phyloP scores from a whole-genome alignment of 2,797 vertebrate genomes.

The Microctenopoma stevenorrisi region DNA sequence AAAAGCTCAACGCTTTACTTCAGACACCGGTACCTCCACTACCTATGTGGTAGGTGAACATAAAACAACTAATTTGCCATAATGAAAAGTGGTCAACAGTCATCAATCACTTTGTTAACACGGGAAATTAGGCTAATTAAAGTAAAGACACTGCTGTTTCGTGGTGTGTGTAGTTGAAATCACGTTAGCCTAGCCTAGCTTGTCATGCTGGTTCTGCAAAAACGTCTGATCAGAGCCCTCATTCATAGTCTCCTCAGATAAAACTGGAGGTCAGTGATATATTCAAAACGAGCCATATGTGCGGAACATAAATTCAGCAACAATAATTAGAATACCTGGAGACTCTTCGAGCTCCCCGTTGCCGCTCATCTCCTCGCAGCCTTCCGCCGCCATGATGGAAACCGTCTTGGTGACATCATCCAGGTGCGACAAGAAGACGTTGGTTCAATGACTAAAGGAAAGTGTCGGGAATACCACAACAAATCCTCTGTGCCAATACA shows the following conservation, averaged over 20 bases:
- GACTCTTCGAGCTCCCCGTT: slow-evolving; percentile 74
- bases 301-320: neutral
- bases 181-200: slow-evolving; percentile 69
- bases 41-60: neutral
- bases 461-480: too few relatives aligned
- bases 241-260: neutral
- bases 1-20: neutral
- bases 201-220: slow-evolving; percentile 6
- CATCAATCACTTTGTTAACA: neutral
- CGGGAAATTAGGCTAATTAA: accelerated
- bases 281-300: accelerated
- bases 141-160: slow-evolving; percentile 4
- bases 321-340: slow-evolving; percentile 63
- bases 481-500: too few relatives aligned
- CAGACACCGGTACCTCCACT: accelerated
- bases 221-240: neutral
- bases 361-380: slow-evolving; percentile 74
- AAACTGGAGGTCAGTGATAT: accelerated
- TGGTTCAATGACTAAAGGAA: too few relatives aligned
- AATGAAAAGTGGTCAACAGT: accelerated
- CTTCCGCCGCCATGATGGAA: slow-evolving; percentile 83
- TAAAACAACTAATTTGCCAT: too few relatives aligned
- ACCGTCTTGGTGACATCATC: slow-evolving; percentile 66
- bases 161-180: slow-evolving; percentile 1
- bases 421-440: slow-evolving; percentile 48